A percentile compares a stretch with the other conserved stretches of the same genome.
Evolutionary conservation across 2,888 invertebrate species (phyloP).

Genomic region (Machimus atricapillus): DNA sequence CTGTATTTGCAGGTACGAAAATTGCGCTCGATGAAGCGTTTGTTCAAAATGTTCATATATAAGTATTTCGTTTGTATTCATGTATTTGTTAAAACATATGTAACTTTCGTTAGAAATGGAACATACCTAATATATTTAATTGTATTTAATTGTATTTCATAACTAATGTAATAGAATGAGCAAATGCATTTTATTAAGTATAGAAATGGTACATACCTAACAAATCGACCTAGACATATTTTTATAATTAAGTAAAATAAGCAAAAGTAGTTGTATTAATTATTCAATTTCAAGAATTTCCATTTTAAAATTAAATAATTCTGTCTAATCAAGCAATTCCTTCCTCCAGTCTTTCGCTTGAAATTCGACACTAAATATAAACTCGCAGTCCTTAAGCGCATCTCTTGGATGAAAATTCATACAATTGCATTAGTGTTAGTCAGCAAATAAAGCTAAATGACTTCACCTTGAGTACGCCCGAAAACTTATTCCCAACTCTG

Average conservation of each 20-base stretch:
- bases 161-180: too few relatives aligned
- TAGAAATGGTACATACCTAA: too few relatives aligned
- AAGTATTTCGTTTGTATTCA: too few relatives aligned
- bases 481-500: neutral
- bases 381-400: neutral
- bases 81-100: too few relatives aligned
- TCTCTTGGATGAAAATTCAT: neutral
- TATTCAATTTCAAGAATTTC: neutral
- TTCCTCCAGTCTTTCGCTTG: neutral
- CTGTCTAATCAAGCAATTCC: neutral
- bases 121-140: too few relatives aligned
- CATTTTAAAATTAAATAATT: neutral
- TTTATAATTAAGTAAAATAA: neutral
- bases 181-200: too few relatives aligned
- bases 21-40: neutral
- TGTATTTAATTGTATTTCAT: too few relatives aligned
- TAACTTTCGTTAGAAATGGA: too few relatives aligned
- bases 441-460: neutral
- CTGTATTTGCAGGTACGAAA: neutral
- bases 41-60: neutral
- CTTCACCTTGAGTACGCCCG: neutral
- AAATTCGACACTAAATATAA: neutral
- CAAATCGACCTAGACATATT: too few relatives aligned
- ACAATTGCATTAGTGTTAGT: neutral
- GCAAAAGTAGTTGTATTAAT: neutral